Base-by-base conservation (phyloP, 23 tunicate genomes). In the Oikopleura dioica region DNA sequence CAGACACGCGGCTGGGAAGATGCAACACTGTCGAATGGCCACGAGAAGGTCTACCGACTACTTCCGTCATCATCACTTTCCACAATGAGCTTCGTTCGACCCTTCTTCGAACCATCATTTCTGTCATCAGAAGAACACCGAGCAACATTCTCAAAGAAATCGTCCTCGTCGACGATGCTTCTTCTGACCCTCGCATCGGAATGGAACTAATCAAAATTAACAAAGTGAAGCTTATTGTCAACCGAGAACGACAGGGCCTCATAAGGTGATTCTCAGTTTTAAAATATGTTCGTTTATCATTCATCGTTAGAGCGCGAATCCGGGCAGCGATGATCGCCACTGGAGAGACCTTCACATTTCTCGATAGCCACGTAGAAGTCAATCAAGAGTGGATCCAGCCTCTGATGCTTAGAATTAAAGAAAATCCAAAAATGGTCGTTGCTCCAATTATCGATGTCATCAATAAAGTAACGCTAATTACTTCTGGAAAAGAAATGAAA, bases 201-300 rank as follows among this genome's bases (percentile, higher is more conserved):
- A 36, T 68, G 36, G 76, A 68, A 36, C 69, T 89, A 24, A 82
- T 80, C 33, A 38, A 78, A 35, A 84, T 89, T 36, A 86, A 87
- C 75, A 87, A 87, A 76, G 95, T 87, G 26, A 68, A 81, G 35
- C 83, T 89, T 38, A 72, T 85, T 77, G 76, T 89, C 28, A 82
- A 85, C 59, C 37, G 82, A 36, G 77, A 88, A 51, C 78, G 88
- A 38, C 83, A 83, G 81, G 96, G 96, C 55, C 21, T 9, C 9
- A 44, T 44, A 21, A 44, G 55, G 9, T 44, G 55, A 44, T 44
- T 44, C 16, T 44, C 9, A 44, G 55, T 9, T 44, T 44, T 44
- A 44, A 44, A 44, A 44, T 44, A 44, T 44, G 21, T 44, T 9
- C 9, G 9, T 44, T 44, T 9, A 9, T 44, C 21, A 44, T n/a